Percentiles rank a stretch among this genome's conserved stretches.
Evolutionary conservation across 1,140 invertebrate species (phyloP).

Genomic region (Drosophila sechellia): DNA sequence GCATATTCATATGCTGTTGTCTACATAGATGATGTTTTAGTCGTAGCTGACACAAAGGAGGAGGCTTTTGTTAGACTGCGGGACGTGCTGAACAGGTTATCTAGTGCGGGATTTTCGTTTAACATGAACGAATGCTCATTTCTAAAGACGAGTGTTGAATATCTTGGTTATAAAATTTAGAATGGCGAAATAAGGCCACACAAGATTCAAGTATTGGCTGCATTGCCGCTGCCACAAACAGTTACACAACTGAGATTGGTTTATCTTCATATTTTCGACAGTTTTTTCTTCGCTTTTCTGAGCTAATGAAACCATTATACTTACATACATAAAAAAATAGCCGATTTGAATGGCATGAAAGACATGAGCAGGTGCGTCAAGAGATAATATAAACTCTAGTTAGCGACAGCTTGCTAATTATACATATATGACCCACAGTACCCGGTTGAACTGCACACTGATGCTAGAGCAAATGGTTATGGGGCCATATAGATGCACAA

Average conservation of each 20-base stretch:
- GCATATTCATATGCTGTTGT: constrained; percentile 5
- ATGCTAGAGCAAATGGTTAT: not conserved
- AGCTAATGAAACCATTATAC: constrained; percentile 2
- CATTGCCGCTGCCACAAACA: too few species aligned
- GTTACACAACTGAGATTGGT: not conserved
- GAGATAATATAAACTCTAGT: not conserved
- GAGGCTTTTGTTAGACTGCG: not conserved
- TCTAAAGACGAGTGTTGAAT: constrained; percentile 16
- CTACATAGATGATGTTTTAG: constrained; percentile 21
- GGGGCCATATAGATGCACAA: not conserved
- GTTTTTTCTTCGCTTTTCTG: not conserved
- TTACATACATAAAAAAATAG: not conserved
- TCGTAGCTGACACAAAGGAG: constrained; percentile 10
- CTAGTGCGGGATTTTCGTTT: constrained; percentile 7
- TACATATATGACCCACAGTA: not conserved
- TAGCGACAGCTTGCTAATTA: not conserved
- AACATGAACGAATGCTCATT: constrained; percentile 22
- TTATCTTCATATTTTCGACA: constrained; percentile 1
- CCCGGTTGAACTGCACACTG: not conserved
- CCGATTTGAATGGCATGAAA: not conserved
- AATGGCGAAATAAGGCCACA: constrained; percentile 2
- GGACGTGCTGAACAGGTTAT: constrained; percentile 5
- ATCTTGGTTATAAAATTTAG: constrained; percentile 46
- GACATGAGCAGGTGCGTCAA: constrained; percentile 3
- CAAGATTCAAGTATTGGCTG: not conserved